Evolutionary conservation across 1,140 invertebrate genomes (phyloP), one percentile per base, ranked within the genome.

Genomic region (Pissodes strobi): DNA sequence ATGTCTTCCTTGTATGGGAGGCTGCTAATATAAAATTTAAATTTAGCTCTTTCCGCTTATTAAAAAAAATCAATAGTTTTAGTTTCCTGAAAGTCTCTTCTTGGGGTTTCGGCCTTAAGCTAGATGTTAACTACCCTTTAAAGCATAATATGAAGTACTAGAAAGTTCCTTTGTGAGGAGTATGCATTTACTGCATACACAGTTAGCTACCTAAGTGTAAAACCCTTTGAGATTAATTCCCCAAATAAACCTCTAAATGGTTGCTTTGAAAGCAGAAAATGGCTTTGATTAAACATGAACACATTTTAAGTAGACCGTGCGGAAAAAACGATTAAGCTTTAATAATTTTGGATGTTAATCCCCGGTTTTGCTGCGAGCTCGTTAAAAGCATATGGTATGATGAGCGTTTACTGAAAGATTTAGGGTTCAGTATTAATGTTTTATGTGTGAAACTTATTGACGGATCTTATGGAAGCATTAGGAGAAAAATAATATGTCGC

Each of bases 71-170:
- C 25, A 27, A 5, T 9, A 5, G 9, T 27, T 27, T 27, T 5
- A 27, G 25, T 9, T 9, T 27, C 4, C 9, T 27, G 25, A 27
- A 9, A 27, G 9, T 27, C 25, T 3, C 25, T 27, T 27, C n/a
- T n/a, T n/a, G n/a, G 25, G 9, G 9, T 27, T 9, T 27, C 25
- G 21, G 9, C 19, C 19, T 39, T 12, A 55, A 55, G 34, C 30
- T 55, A n/a, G 18, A 55, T 55, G 52, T 39, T 55, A 55, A 55
- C 39, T 55, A 55, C 37, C 52, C 52, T 55, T 55, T 55, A 55
- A 55, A 55, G 21, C n/a, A 39, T 55, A 55, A 55, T 55, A 19
- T 34, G 9, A n/a, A 23, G 37, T 27, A 55, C n/a, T 55, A 39
- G 39, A 55, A 55, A 55, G 30, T 22, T 55, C 23, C 34, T 55